Conservation (phyloP, 1,140 invertebrate genomes). For the Neomicropteryx cornuta region DNA sequence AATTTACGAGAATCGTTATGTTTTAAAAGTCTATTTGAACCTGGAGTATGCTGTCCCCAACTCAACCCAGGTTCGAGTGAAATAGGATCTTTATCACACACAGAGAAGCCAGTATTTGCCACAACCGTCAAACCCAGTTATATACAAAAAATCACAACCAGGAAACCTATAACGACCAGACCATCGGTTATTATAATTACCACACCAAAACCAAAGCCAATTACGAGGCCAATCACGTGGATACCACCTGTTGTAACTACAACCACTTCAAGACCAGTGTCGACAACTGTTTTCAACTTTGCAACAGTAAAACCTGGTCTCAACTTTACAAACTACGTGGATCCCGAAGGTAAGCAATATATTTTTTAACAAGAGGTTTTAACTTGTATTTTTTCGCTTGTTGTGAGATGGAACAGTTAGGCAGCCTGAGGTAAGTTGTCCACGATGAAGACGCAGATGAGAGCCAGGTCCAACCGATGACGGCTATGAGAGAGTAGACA, state of each 20-base stretch:
- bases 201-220: slow-evolving; percentile 27
- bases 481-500: too few species aligned
- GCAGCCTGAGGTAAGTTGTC: too few species aligned
- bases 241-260: slow-evolving; percentile 14
- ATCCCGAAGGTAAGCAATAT: slow-evolving; percentile 27
- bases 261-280: slow-evolving; percentile 13
- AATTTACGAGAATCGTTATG: slow-evolving; percentile 78
- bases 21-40: slow-evolving; percentile 84
- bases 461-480: too few species aligned
- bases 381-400: too few species aligned
- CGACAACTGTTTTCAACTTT: slow-evolving; percentile 28
- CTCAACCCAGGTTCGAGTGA: slow-evolving; percentile 28
- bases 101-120: slow-evolving; percentile 23
- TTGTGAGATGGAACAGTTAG: too few species aligned
- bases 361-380: slow-evolving; percentile 1
- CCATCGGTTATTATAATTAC: slow-evolving; percentile 32
- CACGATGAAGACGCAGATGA: too few species aligned
- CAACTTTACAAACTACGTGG: slow-evolving; percentile 35
- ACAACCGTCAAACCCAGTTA: slow-evolving; percentile 34
- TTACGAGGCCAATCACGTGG: slow-evolving; percentile 28
- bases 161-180: slow-evolving; percentile 20
- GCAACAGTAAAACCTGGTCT: slow-evolving; percentile 21
- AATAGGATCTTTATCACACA: slow-evolving; percentile 23
- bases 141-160: slow-evolving; percentile 36
- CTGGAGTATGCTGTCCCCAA: slow-evolving; percentile 80